A percentile compares a stretch with the other conserved stretches of the same genome.
phyloP scores from a whole-genome alignment of 1,140 invertebrate species.

The Metaphire vulgaris region DNA sequence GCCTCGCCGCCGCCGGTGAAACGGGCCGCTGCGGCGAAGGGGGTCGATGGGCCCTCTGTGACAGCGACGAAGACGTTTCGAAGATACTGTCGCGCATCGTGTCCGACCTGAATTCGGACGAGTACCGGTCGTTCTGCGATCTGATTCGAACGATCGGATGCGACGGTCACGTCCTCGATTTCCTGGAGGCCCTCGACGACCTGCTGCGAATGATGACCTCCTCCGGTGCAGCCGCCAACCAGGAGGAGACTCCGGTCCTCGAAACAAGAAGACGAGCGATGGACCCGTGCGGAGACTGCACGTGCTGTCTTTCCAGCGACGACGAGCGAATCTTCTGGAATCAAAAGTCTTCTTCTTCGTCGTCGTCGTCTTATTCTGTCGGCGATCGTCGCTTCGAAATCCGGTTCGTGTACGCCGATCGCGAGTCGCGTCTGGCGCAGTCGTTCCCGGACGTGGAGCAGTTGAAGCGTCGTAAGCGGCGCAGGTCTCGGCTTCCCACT shows the following conservation, averaged over 20 bases:
- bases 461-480: neutral
- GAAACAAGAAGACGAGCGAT: neutral
- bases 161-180: neutral
- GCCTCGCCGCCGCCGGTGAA: no score
- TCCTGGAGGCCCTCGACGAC: neutral
- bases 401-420: neutral
- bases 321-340: neutral
- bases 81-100: neutral
- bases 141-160: neutral
- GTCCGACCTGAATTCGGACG: neutral
- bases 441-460: neutral
- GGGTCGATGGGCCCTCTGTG: neutral
- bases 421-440: neutral
- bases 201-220: neutral
- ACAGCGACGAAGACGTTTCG: neutral
- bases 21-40: no score
- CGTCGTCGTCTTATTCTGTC: neutral
- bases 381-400: neutral
- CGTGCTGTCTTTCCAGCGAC: neutral
- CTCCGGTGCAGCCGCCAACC: neutral
- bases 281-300: neutral
- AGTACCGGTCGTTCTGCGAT: neutral
- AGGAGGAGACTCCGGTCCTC: neutral
- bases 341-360: neutral
- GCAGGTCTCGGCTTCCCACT: neutral